Base-by-base conservation (phyloP, 2,113 vertebrate species). In the Morone chrysops region DNA sequence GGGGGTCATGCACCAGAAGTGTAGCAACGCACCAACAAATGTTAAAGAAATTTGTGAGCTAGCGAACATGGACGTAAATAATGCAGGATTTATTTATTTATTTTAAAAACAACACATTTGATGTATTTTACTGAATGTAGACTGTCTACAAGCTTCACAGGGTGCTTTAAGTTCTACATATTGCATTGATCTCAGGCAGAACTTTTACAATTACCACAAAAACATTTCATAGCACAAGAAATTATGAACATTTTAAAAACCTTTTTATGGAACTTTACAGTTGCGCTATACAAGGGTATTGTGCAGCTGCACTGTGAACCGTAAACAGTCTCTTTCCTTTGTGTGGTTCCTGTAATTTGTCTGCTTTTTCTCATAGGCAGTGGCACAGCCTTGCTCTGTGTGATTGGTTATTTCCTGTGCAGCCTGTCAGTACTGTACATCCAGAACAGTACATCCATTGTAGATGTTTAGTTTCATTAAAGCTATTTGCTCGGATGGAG, bases 401-500 rank as follows among this genome's bases (percentile, higher is more conserved):
- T 22, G 25, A 54, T 65, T 69, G 47, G n/a, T 80, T 84, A 67
- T 80, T 86, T 80, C 47, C 45, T 67, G 6, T 20, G 53, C 36
- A 78, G 57, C 50, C 41, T 50, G n/a, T 78, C 45, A 65, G 43
- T 53, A 22, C 60, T 13, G 53, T 57, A 25, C 66, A 78, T 78
- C 70, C 43, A 77, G 67, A 75, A 17, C 47, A 31, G 31, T 31
- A 66, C 56, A 82, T 61, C 62, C 31, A 25, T 61, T 74, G 65
- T 72, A 13, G 69, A 57, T 78, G 61, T 83, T 76, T 62, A 78
- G 70, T 81, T 89, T 82, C 47, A 88, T 87, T 83, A 78, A 74
- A 76, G 54, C 60, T 51, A 9, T 80, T 78, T 81, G 53, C 63
- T 80, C 50, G 7, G 38, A 61, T 41, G 60, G 77, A 78, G 85